These are phyloP conservation scores for Pseudomyrmex pallidus DNA, from an alignment of 1,140 invertebrate species.

Conservation along the genomic window DNA sequence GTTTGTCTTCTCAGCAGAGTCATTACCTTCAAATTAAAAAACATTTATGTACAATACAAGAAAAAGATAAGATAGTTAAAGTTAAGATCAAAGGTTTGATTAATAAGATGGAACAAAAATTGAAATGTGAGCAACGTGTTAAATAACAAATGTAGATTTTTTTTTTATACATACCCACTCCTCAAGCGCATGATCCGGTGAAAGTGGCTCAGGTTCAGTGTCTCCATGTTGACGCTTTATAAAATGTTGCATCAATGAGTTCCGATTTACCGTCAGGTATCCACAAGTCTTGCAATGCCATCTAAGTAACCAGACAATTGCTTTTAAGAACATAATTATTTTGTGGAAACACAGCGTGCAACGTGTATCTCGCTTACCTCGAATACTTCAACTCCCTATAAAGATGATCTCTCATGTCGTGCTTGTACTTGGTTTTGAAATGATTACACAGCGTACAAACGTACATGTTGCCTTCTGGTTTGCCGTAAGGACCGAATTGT, in stretches of 20 bases:
- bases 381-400: conserved; percentile 86
- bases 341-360: no score
- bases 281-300: conserved; percentile 80
- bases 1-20: conserved; percentile 75
- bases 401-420: conserved; percentile 86
- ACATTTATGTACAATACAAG: background rate
- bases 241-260: conserved; percentile 77
- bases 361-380: conserved; percentile 75
- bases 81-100: no score
- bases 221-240: conserved; percentile 75
- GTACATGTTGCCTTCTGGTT: conserved; percentile 80
- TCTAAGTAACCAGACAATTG: conserved; percentile 53
- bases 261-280: conserved; percentile 77
- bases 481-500: conserved; percentile 80
- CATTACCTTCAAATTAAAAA: conserved; percentile 66
- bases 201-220: conserved; percentile 67
- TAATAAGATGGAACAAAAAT: background rate
- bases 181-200: conserved; percentile 78
- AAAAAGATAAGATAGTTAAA: background rate
- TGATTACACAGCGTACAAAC: conserved; percentile 86
- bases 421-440: conserved; percentile 85
- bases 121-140: background rate
- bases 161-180: conserved; percentile 77
- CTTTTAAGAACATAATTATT: background rate
- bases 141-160: background rate